Percentiles rank a stretch among this genome's conserved stretches.
These are phyloP conservation scores for Galemys pyrenaicus DNA, from an alignment of 2,113 vertebrate species.

Conservation along the genomic window DNA sequence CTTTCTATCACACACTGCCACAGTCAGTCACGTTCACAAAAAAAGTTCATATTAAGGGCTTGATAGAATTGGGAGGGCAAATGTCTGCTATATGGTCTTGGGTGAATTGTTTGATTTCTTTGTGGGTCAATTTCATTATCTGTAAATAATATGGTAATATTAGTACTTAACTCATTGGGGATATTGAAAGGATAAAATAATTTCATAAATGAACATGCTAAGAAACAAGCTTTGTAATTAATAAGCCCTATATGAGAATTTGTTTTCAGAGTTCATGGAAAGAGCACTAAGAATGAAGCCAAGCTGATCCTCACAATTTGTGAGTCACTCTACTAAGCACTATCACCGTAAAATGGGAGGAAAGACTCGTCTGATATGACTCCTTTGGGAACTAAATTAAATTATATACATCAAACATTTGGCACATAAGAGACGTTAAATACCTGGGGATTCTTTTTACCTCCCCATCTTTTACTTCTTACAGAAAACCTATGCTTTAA, in stretches of 20 bases:
- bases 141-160: constrained; percentile 51
- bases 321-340: not conserved
- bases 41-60: constrained; percentile 32
- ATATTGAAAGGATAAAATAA: constrained; percentile 9
- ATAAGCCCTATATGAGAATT: not conserved
- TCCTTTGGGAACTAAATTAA: constrained; percentile 25
- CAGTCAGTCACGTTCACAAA: not conserved
- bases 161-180: not conserved
- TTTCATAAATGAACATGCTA: not conserved
- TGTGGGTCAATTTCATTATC: constrained; percentile 31
- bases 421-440: not conserved
- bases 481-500: constrained; percentile 1
- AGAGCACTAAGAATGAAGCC: constrained; percentile 21
- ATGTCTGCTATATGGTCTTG: constrained; percentile 17
- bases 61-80: not conserved
- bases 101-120: constrained; percentile 30
- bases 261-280: not conserved
- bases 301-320: constrained; percentile 20
- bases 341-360: constrained; percentile 5
- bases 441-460: not conserved
- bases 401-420: not conserved
- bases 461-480: not conserved
- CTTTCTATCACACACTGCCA: not conserved
- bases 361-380: not conserved
- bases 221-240: constrained; percentile 36